phyloP scores from a whole-genome alignment of 2,888 invertebrate genomes.

The Calephelis perditalis region DNA sequence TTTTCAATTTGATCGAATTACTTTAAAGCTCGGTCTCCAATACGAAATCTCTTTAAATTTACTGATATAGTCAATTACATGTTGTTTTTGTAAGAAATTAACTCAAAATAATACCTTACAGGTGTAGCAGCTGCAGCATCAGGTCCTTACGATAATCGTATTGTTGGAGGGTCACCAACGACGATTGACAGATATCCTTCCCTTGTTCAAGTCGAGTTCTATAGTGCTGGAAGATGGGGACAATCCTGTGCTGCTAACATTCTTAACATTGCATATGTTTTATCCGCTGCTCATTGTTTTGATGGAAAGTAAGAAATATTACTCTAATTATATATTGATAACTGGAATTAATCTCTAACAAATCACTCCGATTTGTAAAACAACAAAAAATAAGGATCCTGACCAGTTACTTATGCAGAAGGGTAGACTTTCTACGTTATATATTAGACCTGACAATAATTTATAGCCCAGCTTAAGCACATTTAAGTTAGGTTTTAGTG shows the following conservation, averaged over 20 bases:
- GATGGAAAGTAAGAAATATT: conserved; percentile 12
- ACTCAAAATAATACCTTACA: conserved; percentile 18
- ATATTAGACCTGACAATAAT: background rate
- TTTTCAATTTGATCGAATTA: background rate
- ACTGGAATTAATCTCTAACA: conserved; percentile 8
- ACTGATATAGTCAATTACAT: background rate
- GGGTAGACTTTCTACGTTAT: background rate
- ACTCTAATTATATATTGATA: background rate
- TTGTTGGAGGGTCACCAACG: background rate
- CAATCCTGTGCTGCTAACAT: background rate
- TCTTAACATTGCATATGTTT: background rate
- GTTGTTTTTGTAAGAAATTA: conserved; percentile 3
- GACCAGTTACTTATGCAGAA: too few species aligned
- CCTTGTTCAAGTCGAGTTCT: background rate
- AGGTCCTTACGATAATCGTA: background rate
- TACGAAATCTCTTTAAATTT: background rate
- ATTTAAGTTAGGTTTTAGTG: too few species aligned
- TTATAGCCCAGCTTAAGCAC: too few species aligned
- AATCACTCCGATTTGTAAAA: too few species aligned
- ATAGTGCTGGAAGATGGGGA: background rate
- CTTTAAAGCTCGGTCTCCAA: too few species aligned
- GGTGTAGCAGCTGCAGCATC: conserved; percentile 23
- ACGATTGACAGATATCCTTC: background rate
- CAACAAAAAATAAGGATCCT: too few species aligned
- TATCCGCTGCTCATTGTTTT: background rate